These are phyloP conservation scores for Chrysopilus asiliformis DNA, from an alignment of 2,888 invertebrate species.

Conservation along the genomic window DNA sequence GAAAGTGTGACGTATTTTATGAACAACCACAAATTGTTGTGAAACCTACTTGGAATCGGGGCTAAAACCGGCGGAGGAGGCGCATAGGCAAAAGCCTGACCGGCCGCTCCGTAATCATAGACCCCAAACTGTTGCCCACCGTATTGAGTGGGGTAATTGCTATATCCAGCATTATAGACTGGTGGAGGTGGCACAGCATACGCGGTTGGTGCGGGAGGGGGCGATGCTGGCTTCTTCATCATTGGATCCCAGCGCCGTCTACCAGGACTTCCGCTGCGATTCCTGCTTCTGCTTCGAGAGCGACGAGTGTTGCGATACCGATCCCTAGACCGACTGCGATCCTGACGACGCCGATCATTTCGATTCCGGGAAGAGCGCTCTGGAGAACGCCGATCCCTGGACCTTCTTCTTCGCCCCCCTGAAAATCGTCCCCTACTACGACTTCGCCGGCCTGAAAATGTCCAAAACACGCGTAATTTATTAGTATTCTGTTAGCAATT, in stretches of 20 bases:
- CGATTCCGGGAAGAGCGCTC: conserved; percentile 20
- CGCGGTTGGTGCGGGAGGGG: conserved; percentile 18
- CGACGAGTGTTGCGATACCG: conserved; percentile 21
- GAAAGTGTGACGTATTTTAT: too few relatives aligned
- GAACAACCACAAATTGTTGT: too few relatives aligned
- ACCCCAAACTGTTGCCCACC: conserved; percentile 21
- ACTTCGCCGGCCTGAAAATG: too few relatives aligned
- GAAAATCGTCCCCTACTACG: conserved; percentile 21
- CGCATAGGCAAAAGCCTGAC: too few relatives aligned
- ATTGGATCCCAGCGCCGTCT: conserved; percentile 20
- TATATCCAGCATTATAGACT: conserved; percentile 26
- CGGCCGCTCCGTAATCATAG: conserved; percentile 19
- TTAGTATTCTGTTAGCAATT: too few relatives aligned
- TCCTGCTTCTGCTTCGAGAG: conserved; percentile 24
- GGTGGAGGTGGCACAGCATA: conserved; percentile 18
- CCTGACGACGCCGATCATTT: conserved; percentile 18
- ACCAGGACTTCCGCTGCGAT: conserved; percentile 24
- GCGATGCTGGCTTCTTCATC: conserved; percentile 17
- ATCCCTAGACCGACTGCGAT: conserved; percentile 17
- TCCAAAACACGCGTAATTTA: too few relatives aligned
- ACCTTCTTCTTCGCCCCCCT: conserved; percentile 22
- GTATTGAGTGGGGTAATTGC: conserved; percentile 24
- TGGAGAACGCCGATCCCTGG: conserved; percentile 21
- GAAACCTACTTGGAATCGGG: conserved; percentile 24
- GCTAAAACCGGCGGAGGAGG: conserved; percentile 20